phyloP scores from a whole-genome alignment of 2,113 vertebrate genomes.

The Spheniscus mendiculus region DNA sequence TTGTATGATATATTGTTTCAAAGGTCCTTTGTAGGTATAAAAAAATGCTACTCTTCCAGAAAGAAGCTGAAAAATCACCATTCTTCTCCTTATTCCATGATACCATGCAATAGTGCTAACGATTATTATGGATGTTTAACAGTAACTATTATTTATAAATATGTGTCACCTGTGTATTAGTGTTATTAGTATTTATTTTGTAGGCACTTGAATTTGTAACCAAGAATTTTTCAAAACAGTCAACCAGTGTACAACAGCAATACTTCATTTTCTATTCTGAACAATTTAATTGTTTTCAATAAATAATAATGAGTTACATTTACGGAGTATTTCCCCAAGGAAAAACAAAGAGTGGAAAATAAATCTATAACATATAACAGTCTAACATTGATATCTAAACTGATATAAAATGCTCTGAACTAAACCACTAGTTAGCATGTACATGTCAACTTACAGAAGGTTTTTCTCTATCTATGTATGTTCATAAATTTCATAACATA shows the following conservation, averaged over 20 bases:
- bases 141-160: background rate
- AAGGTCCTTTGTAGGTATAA: background rate
- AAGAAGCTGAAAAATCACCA: background rate
- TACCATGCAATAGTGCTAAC: background rate
- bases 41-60: background rate
- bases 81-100: background rate
- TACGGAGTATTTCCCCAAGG: background rate
- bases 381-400: background rate
- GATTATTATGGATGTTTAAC: background rate
- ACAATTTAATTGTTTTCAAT: background rate
- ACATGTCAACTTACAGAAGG: background rate
- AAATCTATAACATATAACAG: background rate
- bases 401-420: background rate
- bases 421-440: background rate
- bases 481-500: background rate
- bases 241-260: background rate
- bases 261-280: background rate
- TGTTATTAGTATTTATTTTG: background rate
- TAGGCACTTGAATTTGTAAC: background rate
- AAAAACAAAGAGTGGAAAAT: background rate
- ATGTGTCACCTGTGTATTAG: background rate
- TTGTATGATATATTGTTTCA: background rate
- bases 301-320: background rate
- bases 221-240: background rate
- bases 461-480: background rate